Evolutionary conservation across 2,113 vertebrate species (phyloP).

Genomic region (Oncorhynchus gorbuscha): DNA sequence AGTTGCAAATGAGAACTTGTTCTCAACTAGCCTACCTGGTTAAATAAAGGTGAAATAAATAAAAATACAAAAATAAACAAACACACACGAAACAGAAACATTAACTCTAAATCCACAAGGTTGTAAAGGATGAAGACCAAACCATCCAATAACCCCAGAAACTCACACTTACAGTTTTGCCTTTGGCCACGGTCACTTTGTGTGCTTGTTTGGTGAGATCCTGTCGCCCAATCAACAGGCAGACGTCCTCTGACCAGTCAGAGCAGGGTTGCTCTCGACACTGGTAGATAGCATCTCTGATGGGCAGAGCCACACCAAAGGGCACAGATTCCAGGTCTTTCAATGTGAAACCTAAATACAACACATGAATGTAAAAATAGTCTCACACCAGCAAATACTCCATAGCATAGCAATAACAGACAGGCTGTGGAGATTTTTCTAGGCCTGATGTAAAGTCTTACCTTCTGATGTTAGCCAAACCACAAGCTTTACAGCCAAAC

Average conservation of each 20-base stretch:
- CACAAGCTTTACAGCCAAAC: constrained; percentile 87
- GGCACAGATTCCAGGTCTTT: constrained; percentile 95
- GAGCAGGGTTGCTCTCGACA: constrained; percentile 93
- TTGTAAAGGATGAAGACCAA: not conserved
- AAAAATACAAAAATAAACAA: no score
- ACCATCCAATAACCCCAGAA: not conserved
- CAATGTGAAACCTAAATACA: constrained; percentile 83
- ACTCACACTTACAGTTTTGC: constrained; percentile 84
- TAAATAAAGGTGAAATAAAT: no score
- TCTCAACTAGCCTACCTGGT: no score
- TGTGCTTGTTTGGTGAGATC: constrained; percentile 94
- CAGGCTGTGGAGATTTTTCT: not conserved
- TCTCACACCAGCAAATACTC: not conserved
- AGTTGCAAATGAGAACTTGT: no score
- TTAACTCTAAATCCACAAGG: not conserved
- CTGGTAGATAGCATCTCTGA: constrained; percentile 89
- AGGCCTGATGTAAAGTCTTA: constrained; percentile 49
- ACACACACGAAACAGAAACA: not conserved
- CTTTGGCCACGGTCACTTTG: constrained; percentile 86
- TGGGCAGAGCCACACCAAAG: constrained; percentile 92
- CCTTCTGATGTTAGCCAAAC: constrained; percentile 90
- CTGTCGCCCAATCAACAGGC: constrained; percentile 91
- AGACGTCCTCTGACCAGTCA: constrained; percentile 94
- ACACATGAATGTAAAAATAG: constrained; percentile 10
- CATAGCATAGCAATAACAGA: not conserved